A percentile compares a stretch with the other conserved stretches of the same genome.
Evolutionary conservation across 2,113 vertebrate genomes (phyloP).

Genomic region (Micromys minutus): DNA sequence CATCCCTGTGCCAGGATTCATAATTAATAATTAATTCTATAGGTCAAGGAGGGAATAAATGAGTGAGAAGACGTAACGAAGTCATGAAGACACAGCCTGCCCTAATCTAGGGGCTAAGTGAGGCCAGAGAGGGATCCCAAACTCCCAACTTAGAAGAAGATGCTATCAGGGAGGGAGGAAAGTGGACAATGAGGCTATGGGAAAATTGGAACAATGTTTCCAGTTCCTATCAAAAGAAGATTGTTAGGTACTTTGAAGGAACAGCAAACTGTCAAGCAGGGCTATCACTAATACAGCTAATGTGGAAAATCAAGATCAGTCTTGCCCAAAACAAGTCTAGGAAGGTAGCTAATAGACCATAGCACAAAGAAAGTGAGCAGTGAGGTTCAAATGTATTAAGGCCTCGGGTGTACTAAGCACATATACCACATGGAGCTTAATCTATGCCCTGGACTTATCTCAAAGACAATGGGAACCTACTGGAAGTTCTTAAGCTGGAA

Average conservation of each 20-base stretch:
- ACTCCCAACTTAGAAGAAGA: slow-evolving; percentile 30
- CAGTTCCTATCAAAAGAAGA: neutral
- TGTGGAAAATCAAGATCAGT: neutral
- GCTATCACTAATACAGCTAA: neutral
- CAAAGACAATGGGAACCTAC: neutral
- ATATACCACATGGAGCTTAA: neutral
- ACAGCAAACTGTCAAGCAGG: neutral
- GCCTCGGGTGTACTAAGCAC: neutral
- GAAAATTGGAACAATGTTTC: slow-evolving; percentile 13
- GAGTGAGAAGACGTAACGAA: neutral
- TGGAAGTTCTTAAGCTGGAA: neutral
- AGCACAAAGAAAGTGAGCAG: neutral
- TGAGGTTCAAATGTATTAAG: neutral
- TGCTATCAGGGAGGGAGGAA: neutral
- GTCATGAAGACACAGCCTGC: neutral
- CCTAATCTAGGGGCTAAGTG: neutral
- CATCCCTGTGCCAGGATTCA: too few species aligned
- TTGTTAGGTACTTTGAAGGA: neutral
- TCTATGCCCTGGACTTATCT: neutral
- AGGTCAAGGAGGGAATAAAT: neutral
- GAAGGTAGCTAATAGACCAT: neutral
- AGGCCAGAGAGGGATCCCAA: neutral
- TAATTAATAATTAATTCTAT: too few species aligned
- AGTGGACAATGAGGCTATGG: neutral
- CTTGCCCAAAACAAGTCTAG: neutral